Evolutionary conservation across 2,888 invertebrate genomes (phyloP).

Genomic region (Nomada lathburiana): DNA sequence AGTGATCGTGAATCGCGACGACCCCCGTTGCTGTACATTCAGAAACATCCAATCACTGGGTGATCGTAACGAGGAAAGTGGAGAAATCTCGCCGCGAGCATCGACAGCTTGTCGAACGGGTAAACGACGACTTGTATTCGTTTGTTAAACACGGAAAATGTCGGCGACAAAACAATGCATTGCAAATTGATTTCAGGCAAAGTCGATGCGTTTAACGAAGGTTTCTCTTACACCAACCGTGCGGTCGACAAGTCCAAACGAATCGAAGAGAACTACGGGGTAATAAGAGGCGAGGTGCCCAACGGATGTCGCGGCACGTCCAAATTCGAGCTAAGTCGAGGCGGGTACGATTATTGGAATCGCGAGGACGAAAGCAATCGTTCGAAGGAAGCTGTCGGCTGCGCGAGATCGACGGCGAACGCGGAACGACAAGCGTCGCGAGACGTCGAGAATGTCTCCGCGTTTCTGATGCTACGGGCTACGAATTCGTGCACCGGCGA

Average conservation of each 20-base stretch:
- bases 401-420: background rate
- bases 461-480: background rate
- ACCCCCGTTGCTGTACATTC: conserved; percentile 5
- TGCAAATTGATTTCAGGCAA: conserved; percentile 1
- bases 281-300: background rate
- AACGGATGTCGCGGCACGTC: background rate
- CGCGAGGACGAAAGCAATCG: background rate
- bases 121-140: background rate
- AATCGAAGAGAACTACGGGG: background rate
- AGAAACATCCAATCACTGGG: background rate
- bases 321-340: background rate
- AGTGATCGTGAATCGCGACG: background rate
- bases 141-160: no score
- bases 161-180: background rate
- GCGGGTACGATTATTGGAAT: background rate
- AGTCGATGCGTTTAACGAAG: background rate
- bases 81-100: background rate
- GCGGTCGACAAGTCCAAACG: background rate
- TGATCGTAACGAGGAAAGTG: background rate
- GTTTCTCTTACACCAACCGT: background rate
- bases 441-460: background rate
- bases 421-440: background rate
- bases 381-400: background rate
- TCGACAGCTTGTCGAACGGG: conserved; percentile 1
- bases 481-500: background rate